Evolutionary conservation across 2,113 vertebrate species (phyloP).

Genomic region (Orientallactaga bullata): DNA sequence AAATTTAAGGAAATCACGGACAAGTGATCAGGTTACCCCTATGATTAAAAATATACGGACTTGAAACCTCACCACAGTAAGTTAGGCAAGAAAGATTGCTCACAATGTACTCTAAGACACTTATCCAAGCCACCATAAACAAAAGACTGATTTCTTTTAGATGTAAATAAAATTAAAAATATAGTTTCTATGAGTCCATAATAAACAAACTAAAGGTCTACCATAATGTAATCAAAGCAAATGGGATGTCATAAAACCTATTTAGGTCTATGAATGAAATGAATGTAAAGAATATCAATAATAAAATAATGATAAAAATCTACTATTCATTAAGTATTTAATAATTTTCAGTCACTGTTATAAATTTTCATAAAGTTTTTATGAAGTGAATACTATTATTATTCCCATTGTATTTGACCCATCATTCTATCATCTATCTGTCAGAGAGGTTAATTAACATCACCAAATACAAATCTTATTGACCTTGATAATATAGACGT

Average conservation of each 20-base stretch:
- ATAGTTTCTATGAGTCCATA: neutral
- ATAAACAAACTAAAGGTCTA: neutral
- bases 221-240: neutral
- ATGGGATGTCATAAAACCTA: neutral
- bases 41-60: neutral
- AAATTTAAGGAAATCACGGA: neutral
- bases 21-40: neutral
- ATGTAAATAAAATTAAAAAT: neutral
- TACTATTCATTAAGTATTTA: neutral
- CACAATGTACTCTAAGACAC: neutral
- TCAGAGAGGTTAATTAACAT: neutral
- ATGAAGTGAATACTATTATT: neutral
- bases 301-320: neutral
- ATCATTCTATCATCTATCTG: neutral
- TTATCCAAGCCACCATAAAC: neutral
- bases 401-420: neutral
- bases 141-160: neutral
- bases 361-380: neutral
- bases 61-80: neutral
- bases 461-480: neutral
- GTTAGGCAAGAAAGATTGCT: neutral
- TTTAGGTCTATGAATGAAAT: neutral
- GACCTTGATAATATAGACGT: neutral
- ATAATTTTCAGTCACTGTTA: neutral
- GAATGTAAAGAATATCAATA: neutral